A percentile compares a stretch with the other conserved stretches of the same genome.
phyloP scores from a whole-genome alignment of 2,888 invertebrate species.

The Dinocampus coccinellae region DNA sequence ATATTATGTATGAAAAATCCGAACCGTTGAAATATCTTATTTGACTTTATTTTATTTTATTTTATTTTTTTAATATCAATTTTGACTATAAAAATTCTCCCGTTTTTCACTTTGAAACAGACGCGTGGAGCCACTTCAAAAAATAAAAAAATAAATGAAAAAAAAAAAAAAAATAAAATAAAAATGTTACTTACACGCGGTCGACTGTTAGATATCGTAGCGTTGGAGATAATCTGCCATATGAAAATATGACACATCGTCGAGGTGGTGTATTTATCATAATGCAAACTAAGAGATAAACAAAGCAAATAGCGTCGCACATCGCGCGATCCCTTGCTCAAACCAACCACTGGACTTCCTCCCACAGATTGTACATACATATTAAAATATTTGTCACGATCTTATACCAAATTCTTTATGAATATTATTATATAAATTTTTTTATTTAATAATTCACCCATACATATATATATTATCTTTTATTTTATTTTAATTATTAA shows the following conservation, averaged over 20 bases:
- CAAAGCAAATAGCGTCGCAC: conserved; percentile 63
- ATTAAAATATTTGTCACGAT: conserved; percentile 51
- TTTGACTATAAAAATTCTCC: neutral
- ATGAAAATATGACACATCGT: conserved; percentile 22
- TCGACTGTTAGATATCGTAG: neutral
- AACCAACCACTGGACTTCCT: conserved; percentile 65
- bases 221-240: conserved; percentile 1
- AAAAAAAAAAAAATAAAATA: neutral
- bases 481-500: conserved; percentile 1
- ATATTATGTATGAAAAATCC: neutral
- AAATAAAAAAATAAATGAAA: too few species aligned
- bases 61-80: neutral
- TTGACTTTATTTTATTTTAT: neutral
- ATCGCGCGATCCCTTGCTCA: conserved; percentile 53
- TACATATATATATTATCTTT: too few species aligned
- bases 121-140: neutral
- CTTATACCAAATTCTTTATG: neutral
- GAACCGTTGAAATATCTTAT: neutral
- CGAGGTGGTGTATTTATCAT: conserved; percentile 57
- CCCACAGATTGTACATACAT: conserved; percentile 57
- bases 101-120: neutral
- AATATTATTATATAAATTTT: neutral
- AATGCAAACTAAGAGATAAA: conserved; percentile 67
- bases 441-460: neutral
- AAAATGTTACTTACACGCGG: neutral